Conservation (phyloP, 2,888 invertebrate species). For the Heliconius cydno region DNA sequence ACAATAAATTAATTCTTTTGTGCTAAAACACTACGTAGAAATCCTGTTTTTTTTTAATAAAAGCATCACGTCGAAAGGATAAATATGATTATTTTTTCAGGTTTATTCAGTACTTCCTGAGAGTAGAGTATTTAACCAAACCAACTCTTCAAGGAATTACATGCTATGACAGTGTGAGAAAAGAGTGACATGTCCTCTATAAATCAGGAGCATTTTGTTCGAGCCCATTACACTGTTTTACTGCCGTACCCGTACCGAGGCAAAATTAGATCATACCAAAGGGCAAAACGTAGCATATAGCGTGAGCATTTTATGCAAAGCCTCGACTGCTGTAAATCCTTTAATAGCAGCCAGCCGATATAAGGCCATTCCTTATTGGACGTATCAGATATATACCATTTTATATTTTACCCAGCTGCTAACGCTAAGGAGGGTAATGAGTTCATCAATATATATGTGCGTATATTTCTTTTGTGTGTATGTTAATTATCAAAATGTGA, state of each 20-base stretch:
- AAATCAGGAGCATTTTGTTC: constrained; percentile 72
- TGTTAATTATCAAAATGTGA: no score
- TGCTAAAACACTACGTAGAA: no score
- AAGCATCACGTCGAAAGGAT: no score
- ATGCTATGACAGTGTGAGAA: constrained; percentile 36
- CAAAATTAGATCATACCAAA: constrained; percentile 78
- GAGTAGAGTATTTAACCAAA: no score
- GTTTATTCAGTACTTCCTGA: no score
- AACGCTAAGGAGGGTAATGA: no score
- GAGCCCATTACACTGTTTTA: constrained; percentile 77
- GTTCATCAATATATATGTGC: neutral
- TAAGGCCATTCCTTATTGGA: constrained; percentile 23
- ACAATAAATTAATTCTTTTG: no score
- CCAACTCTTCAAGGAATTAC: no score
- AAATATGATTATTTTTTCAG: no score
- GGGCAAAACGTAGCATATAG: constrained; percentile 59
- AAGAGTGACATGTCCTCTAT: constrained; percentile 54
- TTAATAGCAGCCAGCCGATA: constrained; percentile 67
- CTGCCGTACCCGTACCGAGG: constrained; percentile 77
- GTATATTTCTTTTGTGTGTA: no score
- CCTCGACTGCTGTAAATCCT: constrained; percentile 70
- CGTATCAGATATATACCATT: neutral
- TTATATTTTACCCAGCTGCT: neutral
- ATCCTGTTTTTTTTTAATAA: no score
- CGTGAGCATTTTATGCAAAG: constrained; percentile 62